Percentiles rank a stretch among this genome's conserved stretches.
Conservation (phyloP, 1,140 invertebrate genomes). For the Phymastichus coffea region DNA sequence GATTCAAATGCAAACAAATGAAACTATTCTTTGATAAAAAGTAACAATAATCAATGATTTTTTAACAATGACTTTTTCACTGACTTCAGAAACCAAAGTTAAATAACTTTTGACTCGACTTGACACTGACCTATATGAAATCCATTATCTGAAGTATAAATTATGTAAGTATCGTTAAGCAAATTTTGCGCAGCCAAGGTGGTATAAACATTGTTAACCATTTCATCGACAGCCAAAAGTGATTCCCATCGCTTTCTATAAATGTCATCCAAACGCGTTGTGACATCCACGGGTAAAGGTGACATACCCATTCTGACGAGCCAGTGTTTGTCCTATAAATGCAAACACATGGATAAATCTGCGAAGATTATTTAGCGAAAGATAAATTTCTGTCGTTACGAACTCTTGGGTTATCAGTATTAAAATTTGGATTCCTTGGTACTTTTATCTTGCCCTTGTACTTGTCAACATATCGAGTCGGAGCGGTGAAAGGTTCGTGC, state of each 20-base stretch:
- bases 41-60: too few relatives aligned
- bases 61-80: too few relatives aligned
- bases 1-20: too few relatives aligned
- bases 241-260: constrained; percentile 75
- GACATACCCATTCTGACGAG: constrained; percentile 67
- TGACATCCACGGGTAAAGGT: constrained; percentile 59
- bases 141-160: constrained; percentile 87
- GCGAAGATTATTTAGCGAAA: neutral
- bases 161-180: constrained; percentile 75
- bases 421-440: constrained; percentile 74
- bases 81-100: too few relatives aligned
- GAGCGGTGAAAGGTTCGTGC: constrained; percentile 81
- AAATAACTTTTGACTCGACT: too few relatives aligned
- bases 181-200: constrained; percentile 58
- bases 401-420: constrained; percentile 57
- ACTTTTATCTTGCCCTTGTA: constrained; percentile 65
- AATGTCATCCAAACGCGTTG: constrained; percentile 66
- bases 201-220: constrained; percentile 68
- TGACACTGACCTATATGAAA: constrained; percentile 80
- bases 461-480: constrained; percentile 65
- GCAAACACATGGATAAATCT: neutral
- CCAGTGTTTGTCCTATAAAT: constrained; percentile 76
- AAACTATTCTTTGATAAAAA: too few relatives aligned
- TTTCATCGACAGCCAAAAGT: constrained; percentile 82
- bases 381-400: constrained; percentile 24